Evolutionary conservation across 2,797 vertebrate genomes (phyloP).

Genomic region (Sebastes glaucus): DNA sequence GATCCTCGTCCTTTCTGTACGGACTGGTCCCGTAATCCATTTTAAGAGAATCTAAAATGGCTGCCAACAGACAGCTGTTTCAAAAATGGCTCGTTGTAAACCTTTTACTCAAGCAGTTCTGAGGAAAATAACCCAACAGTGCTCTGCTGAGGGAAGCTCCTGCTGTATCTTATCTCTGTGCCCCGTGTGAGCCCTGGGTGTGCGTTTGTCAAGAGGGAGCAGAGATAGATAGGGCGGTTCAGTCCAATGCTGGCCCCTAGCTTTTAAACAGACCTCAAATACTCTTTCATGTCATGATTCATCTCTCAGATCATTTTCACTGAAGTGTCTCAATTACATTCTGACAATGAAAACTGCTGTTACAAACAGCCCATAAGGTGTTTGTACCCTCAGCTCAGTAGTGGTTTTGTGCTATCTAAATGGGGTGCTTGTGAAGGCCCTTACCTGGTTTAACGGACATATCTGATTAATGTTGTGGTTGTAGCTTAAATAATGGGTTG

Average conservation of each 20-base stretch:
- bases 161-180: conserved; percentile 74
- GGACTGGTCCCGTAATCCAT: conserved; percentile 9
- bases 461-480: conserved; percentile 1
- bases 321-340: conserved; percentile 59
- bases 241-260: conserved; percentile 59
- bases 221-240: conserved; percentile 72
- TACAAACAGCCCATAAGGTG: conserved; percentile 37
- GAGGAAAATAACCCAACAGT: conserved; percentile 76
- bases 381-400: conserved; percentile 37
- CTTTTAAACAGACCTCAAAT: conserved; percentile 59
- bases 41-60: conserved; percentile 49
- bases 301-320: conserved; percentile 59
- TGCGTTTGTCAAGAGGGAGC: conserved; percentile 59
- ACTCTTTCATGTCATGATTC: conserved; percentile 57
- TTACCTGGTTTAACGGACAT: conserved; percentile 25
- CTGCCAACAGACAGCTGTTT: conserved; percentile 33
- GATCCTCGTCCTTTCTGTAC: not conserved
- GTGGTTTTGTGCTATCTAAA: conserved; percentile 39
- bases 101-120: conserved; percentile 73
- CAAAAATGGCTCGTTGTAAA: conserved; percentile 38
- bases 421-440: conserved; percentile 55
- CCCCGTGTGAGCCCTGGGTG: conserved; percentile 49
- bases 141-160: conserved; percentile 69
- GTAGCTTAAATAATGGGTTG: conserved; percentile 20
- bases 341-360: conserved; percentile 40